Evolutionary conservation across 1,140 invertebrate species (phyloP), one percentile per base, ranked within the genome.

Genomic region (Catajapyx aquilonaris): DNA sequence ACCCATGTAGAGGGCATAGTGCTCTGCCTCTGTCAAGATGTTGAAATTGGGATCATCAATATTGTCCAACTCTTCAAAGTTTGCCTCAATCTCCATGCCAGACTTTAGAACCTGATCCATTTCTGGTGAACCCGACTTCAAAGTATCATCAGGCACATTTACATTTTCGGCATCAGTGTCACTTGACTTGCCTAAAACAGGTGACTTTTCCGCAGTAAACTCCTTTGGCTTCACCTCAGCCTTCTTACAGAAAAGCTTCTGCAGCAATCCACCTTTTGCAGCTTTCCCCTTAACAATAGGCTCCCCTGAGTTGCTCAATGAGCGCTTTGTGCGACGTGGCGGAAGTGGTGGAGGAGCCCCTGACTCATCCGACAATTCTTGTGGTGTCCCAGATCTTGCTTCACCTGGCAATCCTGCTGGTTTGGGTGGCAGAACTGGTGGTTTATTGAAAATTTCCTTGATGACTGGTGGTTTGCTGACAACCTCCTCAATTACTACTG

Each of bases 1-100:
- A 23, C 73, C 70, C 41, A 78, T 83, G 43, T 84, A 84, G 31
- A 86, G 52, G 25, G 80, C 81, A 54, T 81, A 85, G 53, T 84
- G 75, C 50, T 86, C 81, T 2, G 78, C 80, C 43, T 84, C 80
- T 2, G 79, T 84, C 13, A 84, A 52, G 41, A 80, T 71, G 31
- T 39, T 31, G n/a, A n/a, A n/a, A n/a, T n/a, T n/a, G n/a, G n/a
- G n/a, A n/a, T n/a, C n/a, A n/a, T n/a, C n/a, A n/a, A n/a, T n/a
- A n/a, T n/a, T n/a, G n/a, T n/a, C n/a, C n/a, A n/a, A n/a, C n/a
- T n/a, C n/a, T n/a, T n/a, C n/a, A n/a, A n/a, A n/a, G n/a, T n/a
- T n/a, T n/a, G n/a, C n/a, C n/a, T n/a, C n/a, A n/a, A n/a, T n/a
- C n/a, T n/a, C n/a, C n/a, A n/a, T n/a, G n/a, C n/a, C n/a, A n/a